Evolutionary conservation across 2,113 vertebrate species (phyloP).

Genomic region (Engraulis encrasicolus): DNA sequence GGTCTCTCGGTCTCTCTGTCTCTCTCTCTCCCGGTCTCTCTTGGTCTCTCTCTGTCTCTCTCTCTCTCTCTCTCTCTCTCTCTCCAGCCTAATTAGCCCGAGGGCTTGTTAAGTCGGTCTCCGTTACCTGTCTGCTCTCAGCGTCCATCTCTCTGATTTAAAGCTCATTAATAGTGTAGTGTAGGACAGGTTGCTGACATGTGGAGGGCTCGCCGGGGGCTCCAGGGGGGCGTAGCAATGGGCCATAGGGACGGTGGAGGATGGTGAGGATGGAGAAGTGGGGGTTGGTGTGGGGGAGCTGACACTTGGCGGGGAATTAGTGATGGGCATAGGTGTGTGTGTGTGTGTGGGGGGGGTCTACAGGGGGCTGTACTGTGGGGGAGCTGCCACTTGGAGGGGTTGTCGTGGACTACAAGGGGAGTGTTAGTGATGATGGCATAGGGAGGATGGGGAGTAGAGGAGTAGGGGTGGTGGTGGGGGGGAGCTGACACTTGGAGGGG

Average conservation of each 20-base stretch:
- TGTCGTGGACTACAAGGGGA: no score
- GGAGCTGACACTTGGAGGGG: no score
- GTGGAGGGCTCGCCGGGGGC: slow-evolving; percentile 55
- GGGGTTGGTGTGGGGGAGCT: no score
- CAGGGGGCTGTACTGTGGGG: no score
- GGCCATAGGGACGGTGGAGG: no score
- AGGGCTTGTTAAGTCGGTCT: slow-evolving; percentile 57
- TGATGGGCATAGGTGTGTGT: neutral
- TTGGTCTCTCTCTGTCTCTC: neutral
- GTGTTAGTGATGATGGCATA: no score
- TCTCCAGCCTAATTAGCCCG: slow-evolving; percentile 55
- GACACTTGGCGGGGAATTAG: no score
- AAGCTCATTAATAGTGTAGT: slow-evolving; percentile 65
- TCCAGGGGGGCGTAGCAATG: neutral
- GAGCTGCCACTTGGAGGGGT: no score
- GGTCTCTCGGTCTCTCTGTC: neutral
- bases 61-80: slow-evolving; percentile 10
- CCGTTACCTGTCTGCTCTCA: slow-evolving; percentile 59
- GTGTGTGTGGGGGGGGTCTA: no score
- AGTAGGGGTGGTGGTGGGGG: no score
- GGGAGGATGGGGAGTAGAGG: no score
- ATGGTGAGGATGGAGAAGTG: no score
- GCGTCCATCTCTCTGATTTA: slow-evolving; percentile 58
- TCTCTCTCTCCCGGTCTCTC: neutral
- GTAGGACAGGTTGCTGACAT: slow-evolving; percentile 54